Conservation (phyloP, 2,113 vertebrate genomes). For the Probosciger aterrimus region DNA sequence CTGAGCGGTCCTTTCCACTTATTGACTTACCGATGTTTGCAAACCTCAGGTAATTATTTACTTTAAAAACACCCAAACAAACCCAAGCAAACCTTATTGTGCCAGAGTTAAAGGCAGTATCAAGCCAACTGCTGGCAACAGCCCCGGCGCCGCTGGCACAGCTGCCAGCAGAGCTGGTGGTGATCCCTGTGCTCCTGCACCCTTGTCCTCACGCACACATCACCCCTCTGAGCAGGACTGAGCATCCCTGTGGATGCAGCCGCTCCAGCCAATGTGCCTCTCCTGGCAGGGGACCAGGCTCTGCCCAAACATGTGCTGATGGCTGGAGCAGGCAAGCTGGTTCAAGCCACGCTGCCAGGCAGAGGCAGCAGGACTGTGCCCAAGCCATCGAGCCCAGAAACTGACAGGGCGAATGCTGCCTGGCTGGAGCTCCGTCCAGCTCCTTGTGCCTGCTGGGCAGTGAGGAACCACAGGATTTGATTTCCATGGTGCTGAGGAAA, state of each 20-base stretch:
- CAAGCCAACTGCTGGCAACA: neutral
- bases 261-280: rapidly evolving
- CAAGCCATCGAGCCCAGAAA: neutral
- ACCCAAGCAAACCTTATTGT: neutral
- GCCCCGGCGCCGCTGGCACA: rapidly evolving
- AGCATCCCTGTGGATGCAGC: neutral
- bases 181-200: rapidly evolving
- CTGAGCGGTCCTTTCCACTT: neutral
- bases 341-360: neutral
- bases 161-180: neutral
- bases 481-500: neutral
- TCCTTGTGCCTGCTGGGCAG: neutral
- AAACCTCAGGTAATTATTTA: neutral
- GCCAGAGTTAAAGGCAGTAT: neutral
- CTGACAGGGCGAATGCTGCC: neutral
- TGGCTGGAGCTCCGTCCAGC: neutral
- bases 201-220: neutral
- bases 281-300: neutral
- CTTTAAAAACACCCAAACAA: neutral
- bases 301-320: rapidly evolving
- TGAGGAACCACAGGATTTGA: neutral
- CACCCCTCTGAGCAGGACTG: neutral
- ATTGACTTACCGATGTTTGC: neutral
- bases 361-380: neutral
- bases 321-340: too few species aligned